phyloP scores from a whole-genome alignment of 2,888 invertebrate species.

The Chymomyza fuscimana region DNA sequence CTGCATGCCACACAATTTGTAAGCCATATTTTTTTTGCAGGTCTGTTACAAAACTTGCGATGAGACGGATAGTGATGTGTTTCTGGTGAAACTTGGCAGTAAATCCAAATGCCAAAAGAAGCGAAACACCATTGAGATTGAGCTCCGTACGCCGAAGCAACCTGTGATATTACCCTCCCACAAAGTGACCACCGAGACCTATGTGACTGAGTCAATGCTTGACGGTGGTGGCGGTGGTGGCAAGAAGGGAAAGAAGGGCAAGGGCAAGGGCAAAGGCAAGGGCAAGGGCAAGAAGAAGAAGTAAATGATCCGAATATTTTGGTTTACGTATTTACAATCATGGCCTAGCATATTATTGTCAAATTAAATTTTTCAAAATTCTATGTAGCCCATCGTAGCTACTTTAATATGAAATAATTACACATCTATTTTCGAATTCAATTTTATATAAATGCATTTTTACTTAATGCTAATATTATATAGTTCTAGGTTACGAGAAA shows the following conservation, averaged over 20 bases:
- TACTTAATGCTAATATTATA: no score
- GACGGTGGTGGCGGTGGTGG: slow-evolving; percentile 44
- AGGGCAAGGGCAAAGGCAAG: slow-evolving; percentile 38
- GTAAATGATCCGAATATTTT: not conserved
- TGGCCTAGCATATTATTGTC: no score
- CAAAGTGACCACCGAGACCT: slow-evolving; percentile 85
- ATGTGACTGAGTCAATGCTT: slow-evolving; percentile 82
- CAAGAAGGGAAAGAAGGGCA: slow-evolving; percentile 36
- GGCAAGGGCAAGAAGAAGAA: not conserved
- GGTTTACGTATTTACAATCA: no score
- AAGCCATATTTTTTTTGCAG: slow-evolving; percentile 45
- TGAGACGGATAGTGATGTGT: slow-evolving; percentile 86
- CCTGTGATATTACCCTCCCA: slow-evolving; percentile 82
- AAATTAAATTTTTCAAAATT: not conserved
- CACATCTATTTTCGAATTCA: no score
- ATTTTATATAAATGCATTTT: no score
- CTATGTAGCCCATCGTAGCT: no score
- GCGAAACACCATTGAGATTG: slow-evolving; percentile 85
- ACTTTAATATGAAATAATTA: no score
- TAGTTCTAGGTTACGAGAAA: no score
- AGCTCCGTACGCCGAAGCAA: slow-evolving; percentile 86
- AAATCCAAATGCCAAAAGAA: slow-evolving; percentile 86
- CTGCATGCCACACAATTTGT: slow-evolving; percentile 20
- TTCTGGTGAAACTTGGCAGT: slow-evolving; percentile 87
- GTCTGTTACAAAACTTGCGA: slow-evolving; percentile 79